Evolutionary conservation across 2,888 invertebrate species (phyloP), one percentile per base, ranked within the genome.

Genomic region (Drosophila phalerata): DNA sequence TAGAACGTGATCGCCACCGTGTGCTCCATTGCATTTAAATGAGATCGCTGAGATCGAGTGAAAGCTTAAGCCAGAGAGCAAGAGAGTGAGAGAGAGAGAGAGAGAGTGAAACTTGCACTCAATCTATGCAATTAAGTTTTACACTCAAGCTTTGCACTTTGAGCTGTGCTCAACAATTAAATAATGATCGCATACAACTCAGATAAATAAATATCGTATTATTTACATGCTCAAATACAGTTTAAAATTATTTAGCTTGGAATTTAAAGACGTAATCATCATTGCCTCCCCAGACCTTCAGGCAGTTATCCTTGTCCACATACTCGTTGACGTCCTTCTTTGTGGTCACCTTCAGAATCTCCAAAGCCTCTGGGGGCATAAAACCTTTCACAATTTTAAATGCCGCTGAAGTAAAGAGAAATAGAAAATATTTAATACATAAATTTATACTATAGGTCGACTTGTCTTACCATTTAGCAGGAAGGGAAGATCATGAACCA

Each of bases 401-500:
- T 0, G 97, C 97, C 73, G 98, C 97, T 96, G 17, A n/a, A 51
- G 1, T 19, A 13, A 38, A 28, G 0, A 0, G 9, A 37, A 5
- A 25, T 32, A 9, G 10, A 4, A 9, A 11, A 9, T 8, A 13
- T 0, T 17, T 5, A 0, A 17, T 25, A 38, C 8, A 15, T 42
- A 5, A 13, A 17, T 13, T 30, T 2, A 11, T 6, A 0, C 13
- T 19, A 5, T 10, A 17, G 11, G 11, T 37, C 1, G 5, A 9
- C 8, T 13, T 5, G 6, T 57, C 93, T 93, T 93, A 96, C 96
- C 96, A 88, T 96, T 97, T 72, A 98, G 93, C 4, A 98, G 95
- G 98, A 98, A 98, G 0, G 98, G 97, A 97, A 98, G 96, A 90
- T 98, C 98, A 91, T 95, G 97, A 63, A 98, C 96, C 17, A 98